Base-by-base conservation (phyloP, 2,797 vertebrate species). In the Chelon auratus region DNA sequence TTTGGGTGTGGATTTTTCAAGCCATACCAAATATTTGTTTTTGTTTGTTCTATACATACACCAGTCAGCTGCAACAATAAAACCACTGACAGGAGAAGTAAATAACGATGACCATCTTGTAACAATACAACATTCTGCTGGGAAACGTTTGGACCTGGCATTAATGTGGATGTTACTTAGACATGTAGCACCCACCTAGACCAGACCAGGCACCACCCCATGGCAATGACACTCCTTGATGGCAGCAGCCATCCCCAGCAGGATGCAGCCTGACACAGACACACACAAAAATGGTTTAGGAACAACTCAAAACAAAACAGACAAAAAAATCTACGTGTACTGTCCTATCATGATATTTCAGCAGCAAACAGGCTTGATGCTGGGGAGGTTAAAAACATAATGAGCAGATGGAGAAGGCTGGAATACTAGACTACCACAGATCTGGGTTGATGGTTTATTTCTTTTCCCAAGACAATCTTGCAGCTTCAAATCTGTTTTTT, bases 391-490 rank as follows among this genome's bases (percentile, higher is more conserved):
- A 15, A 26, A 26, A 47, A 54, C 64, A 53, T 70, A 79, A 82
- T 72, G 65, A 86, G 75, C 56, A 68, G 83, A 79, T 48, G 37
- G 70, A 48, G 61, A 62, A 52, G 55, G 24, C 20, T 56, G 33
- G 59, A 81, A 72, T 54, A 48, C 37, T 65, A 40, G 30, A 50
- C 14, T 36, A 39, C 60, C 42, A 64, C 54, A 68, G 37, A 80
- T 79, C 57, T 76, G 42, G 33, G 53, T 61, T 62, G 42, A 61
- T 62, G 22, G 18, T 72, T 75, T 76, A 9, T 71, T 76, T 68
- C 9, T 60, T 77, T 50, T 22, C 68, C 50, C 11, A 22, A 68
- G 73, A 78, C 70, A 63, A 42, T 74, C 4, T 58, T 69, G 24
- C 60, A 40, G 51, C 47, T 42, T 40, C 6, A 10, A 58, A 50